These are phyloP conservation scores for Orius laevigatus DNA, from an alignment of 1,140 invertebrate genomes.

Conservation along the genomic window DNA sequence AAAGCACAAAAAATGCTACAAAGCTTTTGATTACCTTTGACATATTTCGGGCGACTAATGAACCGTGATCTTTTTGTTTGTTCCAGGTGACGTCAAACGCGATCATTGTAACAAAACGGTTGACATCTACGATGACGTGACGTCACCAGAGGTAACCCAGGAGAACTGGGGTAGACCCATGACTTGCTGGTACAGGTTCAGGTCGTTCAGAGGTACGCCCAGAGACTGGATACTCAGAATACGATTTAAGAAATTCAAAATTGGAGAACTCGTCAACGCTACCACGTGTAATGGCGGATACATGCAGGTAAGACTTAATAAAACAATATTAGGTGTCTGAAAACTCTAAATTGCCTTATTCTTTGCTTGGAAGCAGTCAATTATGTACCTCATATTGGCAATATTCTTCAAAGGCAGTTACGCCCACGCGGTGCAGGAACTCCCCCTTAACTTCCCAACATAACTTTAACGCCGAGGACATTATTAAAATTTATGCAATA, in stretches of 20 bases:
- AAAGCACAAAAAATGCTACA: too few species aligned
- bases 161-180: slow-evolving; percentile 64
- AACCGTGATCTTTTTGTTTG: slow-evolving; percentile 22
- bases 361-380: too few species aligned
- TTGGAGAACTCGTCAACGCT: slow-evolving; percentile 67
- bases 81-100: slow-evolving; percentile 42
- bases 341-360: too few species aligned
- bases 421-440: too few species aligned
- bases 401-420: too few species aligned
- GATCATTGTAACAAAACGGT: slow-evolving; percentile 85
- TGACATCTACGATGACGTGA: slow-evolving; percentile 79
- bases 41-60: too few species aligned
- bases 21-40: too few species aligned
- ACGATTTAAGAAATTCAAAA: slow-evolving; percentile 83
- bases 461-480: too few species aligned
- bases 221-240: slow-evolving; percentile 78
- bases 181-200: slow-evolving; percentile 76
- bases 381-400: too few species aligned
- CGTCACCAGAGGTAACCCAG: slow-evolving; percentile 64
- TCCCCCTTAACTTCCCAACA: too few species aligned
- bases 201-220: slow-evolving; percentile 61
- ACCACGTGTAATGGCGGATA: slow-evolving; percentile 71
- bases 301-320: slow-evolving; percentile 56
- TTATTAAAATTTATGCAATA: too few species aligned
- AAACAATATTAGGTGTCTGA: too few species aligned